These are phyloP conservation scores for Sycophila sp. DNA, from an alignment of 1,140 invertebrate genomes.

Conservation along the genomic window DNA sequence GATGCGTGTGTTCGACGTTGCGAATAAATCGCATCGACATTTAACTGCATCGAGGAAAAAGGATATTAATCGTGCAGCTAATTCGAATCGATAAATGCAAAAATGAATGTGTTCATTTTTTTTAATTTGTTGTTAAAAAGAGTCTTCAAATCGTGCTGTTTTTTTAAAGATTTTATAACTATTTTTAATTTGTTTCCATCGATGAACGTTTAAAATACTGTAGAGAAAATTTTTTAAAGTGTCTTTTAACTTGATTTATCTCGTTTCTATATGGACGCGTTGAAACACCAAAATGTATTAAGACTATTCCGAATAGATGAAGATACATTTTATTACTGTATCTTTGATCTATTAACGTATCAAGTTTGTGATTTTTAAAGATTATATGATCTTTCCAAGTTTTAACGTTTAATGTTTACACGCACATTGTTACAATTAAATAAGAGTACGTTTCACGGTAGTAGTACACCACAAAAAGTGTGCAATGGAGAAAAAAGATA, in stretches of 20 bases:
- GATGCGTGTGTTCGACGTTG: neutral
- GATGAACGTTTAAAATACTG: neutral
- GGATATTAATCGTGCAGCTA: neutral
- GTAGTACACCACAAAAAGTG: neutral
- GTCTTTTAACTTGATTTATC: neutral
- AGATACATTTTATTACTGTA: no score
- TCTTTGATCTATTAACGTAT: neutral
- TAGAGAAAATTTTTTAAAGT: no score
- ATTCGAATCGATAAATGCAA: neutral
- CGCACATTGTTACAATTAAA: neutral
- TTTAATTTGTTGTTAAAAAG: no score
- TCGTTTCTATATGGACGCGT: neutral
- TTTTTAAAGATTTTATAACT: no score
- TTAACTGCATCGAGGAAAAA: neutral
- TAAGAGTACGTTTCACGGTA: neutral
- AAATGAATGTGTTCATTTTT: neutral
- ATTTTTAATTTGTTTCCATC: neutral
- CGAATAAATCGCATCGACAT: no score
- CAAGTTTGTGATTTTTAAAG: neutral
- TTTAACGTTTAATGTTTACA: neutral
- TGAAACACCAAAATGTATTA: conserved; percentile 8
- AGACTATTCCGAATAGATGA: neutral
- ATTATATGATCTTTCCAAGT: neutral
- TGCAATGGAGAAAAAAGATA: neutral
- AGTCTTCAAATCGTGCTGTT: no score